Base-by-base conservation (phyloP, 2,888 invertebrate species). In the Atherix ibis region DNA sequence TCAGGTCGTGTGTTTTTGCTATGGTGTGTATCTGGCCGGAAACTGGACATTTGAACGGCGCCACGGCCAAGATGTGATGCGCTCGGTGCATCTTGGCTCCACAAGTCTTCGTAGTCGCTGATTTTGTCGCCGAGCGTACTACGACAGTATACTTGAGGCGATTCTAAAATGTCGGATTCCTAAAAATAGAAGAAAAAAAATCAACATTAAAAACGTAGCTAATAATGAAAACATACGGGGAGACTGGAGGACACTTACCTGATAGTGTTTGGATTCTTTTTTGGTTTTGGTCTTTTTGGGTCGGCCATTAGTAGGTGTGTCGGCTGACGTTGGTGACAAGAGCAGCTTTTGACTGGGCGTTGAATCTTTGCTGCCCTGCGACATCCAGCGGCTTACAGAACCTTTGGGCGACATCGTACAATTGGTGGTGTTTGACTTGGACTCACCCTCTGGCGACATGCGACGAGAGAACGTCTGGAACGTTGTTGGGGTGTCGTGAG, bases 101-200 rank as follows among this genome's bases (percentile, higher is more conserved):
- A 92, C 46, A 92, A 78, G 54, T 92, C 92, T 63, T 92, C 92
- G 53, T 92, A 92, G 60, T 92, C 92, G 48, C 89, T 89, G 29
- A 84, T 78, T 64, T 91, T 91, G 54, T 92, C 92, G 41, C 83
- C 80, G 19, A 91, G 67, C 2, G 82, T 81, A 58, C 88, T 88
- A 47, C 82, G 70, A 53, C 82, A 88, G 52, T 88, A 88, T 33
- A 77, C 68, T 41, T 76, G 76, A 19, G 79, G 79, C 34, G 84
- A 82, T 57, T 85, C 85, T 43, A 85, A 63, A 40, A 85, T 84
- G 52, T 85, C 83, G 13, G 83, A 83, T 52, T 81, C 80, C 64
- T 74, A 64, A 42, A 67, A 67, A 42, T 64, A n/a, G n/a, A n/a
- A n/a, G 63, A 27, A 60, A 56, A 2, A 63, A 63, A 44, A 4